Percentiles rank a stretch among this genome's conserved stretches.
These are phyloP conservation scores for Acleris emargana DNA, from an alignment of 2,888 invertebrate species.

Conservation along the genomic window DNA sequence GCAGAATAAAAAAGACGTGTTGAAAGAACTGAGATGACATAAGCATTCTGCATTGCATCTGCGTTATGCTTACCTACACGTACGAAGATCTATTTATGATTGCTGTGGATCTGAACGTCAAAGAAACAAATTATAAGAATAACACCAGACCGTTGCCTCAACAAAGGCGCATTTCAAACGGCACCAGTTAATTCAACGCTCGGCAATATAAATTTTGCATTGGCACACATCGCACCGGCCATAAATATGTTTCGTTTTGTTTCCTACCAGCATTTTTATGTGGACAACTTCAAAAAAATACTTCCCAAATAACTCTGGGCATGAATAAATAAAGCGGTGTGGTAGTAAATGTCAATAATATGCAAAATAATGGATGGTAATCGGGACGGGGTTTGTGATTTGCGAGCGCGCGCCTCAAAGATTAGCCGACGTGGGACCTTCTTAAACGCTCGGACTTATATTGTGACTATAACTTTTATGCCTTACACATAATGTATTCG, in stretches of 20 bases:
- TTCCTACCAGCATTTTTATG: constrained; percentile 79
- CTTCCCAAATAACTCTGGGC: constrained; percentile 79
- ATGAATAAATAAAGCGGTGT: constrained; percentile 77
- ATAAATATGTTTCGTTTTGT: constrained; percentile 78
- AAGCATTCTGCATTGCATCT: too few species aligned
- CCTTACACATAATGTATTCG: constrained; percentile 33
- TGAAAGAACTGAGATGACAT: too few species aligned
- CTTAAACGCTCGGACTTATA: constrained; percentile 24
- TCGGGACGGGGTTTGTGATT: constrained; percentile 75
- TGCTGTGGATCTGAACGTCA: too few species aligned
- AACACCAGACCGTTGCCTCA: constrained; percentile 4
- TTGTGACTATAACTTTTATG: constrained; percentile 36
- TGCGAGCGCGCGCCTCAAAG: constrained; percentile 75
- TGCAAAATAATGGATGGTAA: constrained; percentile 82
- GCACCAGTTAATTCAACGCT: constrained; percentile 56
- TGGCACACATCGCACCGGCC: constrained; percentile 76
- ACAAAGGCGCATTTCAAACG: constrained; percentile 69
- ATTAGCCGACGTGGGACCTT: constrained; percentile 56
- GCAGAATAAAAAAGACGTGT: too few species aligned
- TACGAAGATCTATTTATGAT: too few species aligned
- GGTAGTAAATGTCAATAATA: constrained; percentile 83
- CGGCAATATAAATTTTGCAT: constrained; percentile 78
- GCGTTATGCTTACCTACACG: too few species aligned
- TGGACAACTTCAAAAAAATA: constrained; percentile 73
- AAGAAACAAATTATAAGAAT: too few species aligned